These are phyloP conservation scores for Idaea dimidiata DNA, from an alignment of 2,888 invertebrate genomes.

Conservation along the genomic window DNA sequence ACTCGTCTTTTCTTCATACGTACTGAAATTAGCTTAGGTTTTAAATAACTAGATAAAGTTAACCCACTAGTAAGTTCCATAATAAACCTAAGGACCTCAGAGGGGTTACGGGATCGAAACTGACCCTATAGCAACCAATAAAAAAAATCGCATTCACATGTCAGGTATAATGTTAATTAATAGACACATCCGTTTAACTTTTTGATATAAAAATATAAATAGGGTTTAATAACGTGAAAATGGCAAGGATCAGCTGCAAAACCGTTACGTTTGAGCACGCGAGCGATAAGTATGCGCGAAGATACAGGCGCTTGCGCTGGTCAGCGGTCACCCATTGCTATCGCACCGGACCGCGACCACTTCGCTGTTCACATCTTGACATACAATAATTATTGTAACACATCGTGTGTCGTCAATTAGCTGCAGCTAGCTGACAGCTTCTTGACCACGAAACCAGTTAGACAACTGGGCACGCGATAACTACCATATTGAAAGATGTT, in stretches of 20 bases:
- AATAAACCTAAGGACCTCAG: no score
- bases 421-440: conserved; percentile 49
- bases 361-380: conserved; percentile 33
- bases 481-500: conserved; percentile 47
- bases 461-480: conserved; percentile 48
- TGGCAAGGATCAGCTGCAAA: conserved; percentile 66
- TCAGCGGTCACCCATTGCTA: background rate
- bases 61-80: no score
- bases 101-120: no score
- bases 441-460: conserved; percentile 53
- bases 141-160: background rate
- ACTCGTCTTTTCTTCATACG: background rate
- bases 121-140: background rate
- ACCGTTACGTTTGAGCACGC: conserved; percentile 67
- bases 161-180: background rate
- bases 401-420: conserved; percentile 61
- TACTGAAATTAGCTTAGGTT: background rate
- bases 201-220: conserved; percentile 30
- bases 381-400: conserved; percentile 62
- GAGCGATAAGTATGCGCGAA: conserved; percentile 32
- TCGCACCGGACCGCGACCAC: conserved; percentile 5
- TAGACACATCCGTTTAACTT: conserved; percentile 12
- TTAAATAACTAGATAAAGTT: no score
- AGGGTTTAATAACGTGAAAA: conserved; percentile 66
- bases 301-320: conserved; percentile 12